Conservation (phyloP, 2,113 vertebrate species). For the Vulpes ferrilata region DNA sequence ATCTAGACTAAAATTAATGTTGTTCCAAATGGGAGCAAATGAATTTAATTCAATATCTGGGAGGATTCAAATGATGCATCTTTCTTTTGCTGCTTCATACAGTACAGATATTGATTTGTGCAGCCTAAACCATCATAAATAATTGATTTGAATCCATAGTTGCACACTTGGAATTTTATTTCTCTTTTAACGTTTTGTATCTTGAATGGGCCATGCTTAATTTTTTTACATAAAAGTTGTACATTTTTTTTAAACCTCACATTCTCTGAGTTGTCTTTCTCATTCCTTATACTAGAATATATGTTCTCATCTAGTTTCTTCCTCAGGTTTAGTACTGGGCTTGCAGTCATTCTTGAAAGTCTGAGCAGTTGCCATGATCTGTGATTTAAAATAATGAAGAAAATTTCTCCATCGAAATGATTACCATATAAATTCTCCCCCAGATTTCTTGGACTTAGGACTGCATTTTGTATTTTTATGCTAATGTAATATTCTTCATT, state of each 20-base stretch:
- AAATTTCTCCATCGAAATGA: not conserved
- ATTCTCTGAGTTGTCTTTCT: not conserved
- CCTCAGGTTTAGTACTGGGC: not conserved
- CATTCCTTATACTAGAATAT: not conserved
- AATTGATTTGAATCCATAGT: slow-evolving; percentile 32
- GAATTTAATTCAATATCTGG: not conserved
- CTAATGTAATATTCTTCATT: not conserved
- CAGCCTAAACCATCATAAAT: not conserved
- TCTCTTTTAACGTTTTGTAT: slow-evolving; percentile 44
- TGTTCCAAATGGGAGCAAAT: slow-evolving; percentile 23
- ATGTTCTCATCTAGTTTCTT: slow-evolving; percentile 38
- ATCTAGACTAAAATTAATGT: not conserved
- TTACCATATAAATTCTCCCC: not conserved
- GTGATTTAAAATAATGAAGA: slow-evolving; percentile 23
- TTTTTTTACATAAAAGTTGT: not conserved
- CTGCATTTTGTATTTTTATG: not conserved
- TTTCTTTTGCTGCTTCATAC: not conserved
- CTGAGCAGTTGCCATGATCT: not conserved
- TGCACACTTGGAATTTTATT: not conserved
- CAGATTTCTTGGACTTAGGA: not conserved
- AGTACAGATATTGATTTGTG: slow-evolving; percentile 46
- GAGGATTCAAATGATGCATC: not conserved
- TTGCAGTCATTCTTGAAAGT: slow-evolving; percentile 45
- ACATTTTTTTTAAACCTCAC: not conserved
- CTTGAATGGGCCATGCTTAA: not conserved